Base-by-base conservation (phyloP, 2,888 invertebrate genomes). In the Drosophila stalkeri region DNA sequence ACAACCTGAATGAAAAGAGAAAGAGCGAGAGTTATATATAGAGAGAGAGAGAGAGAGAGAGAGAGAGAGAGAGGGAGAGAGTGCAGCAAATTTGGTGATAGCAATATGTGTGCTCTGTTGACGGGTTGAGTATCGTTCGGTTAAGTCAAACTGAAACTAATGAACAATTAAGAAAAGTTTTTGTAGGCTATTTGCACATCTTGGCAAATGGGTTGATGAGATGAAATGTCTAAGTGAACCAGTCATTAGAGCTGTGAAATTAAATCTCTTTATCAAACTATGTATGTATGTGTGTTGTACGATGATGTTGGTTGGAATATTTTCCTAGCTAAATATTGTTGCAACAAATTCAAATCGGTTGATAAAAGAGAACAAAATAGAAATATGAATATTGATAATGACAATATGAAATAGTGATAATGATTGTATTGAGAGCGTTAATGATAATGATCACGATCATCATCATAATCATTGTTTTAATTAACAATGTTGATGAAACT, bases 191-290 rank as follows among this genome's bases (percentile, higher is more conserved):
- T 37, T 47, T 59, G 56, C 56, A 31, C 20, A 2, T 33, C 56
- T 57, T 44, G 14, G 33, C 5, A 33, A 43, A 33, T 56, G 31
- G 43, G 56, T 35, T 57, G 23, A 43, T 55, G 55, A 31, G 55
- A 55, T 55, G 55, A 55, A 39, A 55, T 18, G 55, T 55, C 43
- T 57, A 33, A 57, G 56, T 57, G 43, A 44, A 14, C 18, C 5
- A 33, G 56, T 43, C 56, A 44, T 57, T 57, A 23, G 43, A 41
- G 27, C 31, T 55, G n/a, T 41, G 41, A n/a, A 41, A 27, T 55
- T 27, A 55, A 41, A 41, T 39, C 39, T 55, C 39, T 41, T 27
- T 16, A 27, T 18, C 41, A 55, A 55, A 18, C 16, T 23, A 11
- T 27, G 16, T 27, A 11, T 27, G 16, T 27, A 5, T 27, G 1